A percentile compares a stretch with the other conserved stretches of the same genome.
These are phyloP conservation scores for Philopotamus ludificatus DNA, from an alignment of 1,140 invertebrate genomes.

Conservation along the genomic window DNA sequence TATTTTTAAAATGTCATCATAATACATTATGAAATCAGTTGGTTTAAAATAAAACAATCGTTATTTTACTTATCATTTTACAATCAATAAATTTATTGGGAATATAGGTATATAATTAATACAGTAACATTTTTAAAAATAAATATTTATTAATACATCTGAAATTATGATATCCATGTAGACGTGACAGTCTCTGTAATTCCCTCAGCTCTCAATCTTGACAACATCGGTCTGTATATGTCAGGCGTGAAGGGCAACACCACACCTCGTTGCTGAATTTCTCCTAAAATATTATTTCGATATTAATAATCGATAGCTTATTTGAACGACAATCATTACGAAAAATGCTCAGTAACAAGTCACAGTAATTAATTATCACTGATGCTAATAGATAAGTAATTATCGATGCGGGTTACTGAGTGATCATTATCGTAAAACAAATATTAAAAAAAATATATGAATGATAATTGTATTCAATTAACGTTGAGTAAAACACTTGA, in stretches of 20 bases:
- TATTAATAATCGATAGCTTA: no score
- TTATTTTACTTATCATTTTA: background rate
- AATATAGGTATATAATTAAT: background rate
- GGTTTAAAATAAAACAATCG: background rate
- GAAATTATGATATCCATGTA: conserved; percentile 31
- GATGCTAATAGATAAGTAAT: no score
- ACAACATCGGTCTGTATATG: conserved; percentile 88
- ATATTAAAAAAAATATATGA: no score
- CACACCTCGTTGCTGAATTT: conserved; percentile 93
- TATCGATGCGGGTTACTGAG: no score
- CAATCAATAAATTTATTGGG: background rate
- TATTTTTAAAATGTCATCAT: background rate
- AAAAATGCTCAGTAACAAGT: no score
- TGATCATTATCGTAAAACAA: no score
- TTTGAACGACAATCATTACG: no score
- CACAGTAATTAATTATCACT: no score
- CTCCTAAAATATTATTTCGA: conserved; percentile 75
- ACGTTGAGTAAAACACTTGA: no score
- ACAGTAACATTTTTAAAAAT: background rate
- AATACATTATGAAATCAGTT: background rate
- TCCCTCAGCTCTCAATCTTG: conserved; percentile 80
- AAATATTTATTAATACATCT: background rate
- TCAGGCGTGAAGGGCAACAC: conserved; percentile 85
- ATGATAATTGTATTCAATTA: no score
- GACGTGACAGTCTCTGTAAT: conserved; percentile 73